Evolutionary conservation across 1,140 invertebrate species (phyloP), one percentile per base, ranked within the genome.

Genomic region (Frieseomelitta varia): DNA sequence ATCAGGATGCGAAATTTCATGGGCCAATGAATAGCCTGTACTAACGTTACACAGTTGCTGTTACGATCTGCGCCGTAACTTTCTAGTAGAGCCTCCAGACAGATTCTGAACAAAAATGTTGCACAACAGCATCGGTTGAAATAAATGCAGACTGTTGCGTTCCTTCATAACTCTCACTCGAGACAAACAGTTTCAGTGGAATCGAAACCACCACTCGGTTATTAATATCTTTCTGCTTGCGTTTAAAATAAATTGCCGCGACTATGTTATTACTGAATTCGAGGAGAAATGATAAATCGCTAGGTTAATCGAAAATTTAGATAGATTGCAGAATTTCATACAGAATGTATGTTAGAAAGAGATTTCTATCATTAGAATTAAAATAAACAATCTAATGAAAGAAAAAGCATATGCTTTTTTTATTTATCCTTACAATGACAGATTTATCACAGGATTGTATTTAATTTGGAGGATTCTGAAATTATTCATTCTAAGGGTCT

Each of bases 81-180:
- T 85, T 85, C 84, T 85, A 85, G 51, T 61, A 69, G 30, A 27
- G 74, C 58, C 81, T 83, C 56, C 53, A 17, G 53, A 81, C 63
- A 53, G 30, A 85, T 73, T 69, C n/a, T 24, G 75, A 78, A 78
- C 80, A 78, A 84, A 78, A 34, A 63, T 84, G 68, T 84, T 84
- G 81, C 81, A 73, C 81, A 84, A 86, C 68, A 27, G 47, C 74
- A 86, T 86, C n/a, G 84, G 27, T 19, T 4, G 68, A 30, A 34
- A 86, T 83, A 82, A 81, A 81, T 34, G 58, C 19, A 47, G 58
- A 21, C 53, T 58, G 58, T 53, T 58, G 69, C 53, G 58, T 73
- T 80, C 34, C 30, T 53, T 81, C 71, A 61, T 85, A 68, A 81
- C 53, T 85, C 58, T 85, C 71, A 51, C 78, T 68, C 34, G n/a